Evolutionary conservation across 2,113 vertebrate species (phyloP).

Genomic region (Nymphicus hollandicus): DNA sequence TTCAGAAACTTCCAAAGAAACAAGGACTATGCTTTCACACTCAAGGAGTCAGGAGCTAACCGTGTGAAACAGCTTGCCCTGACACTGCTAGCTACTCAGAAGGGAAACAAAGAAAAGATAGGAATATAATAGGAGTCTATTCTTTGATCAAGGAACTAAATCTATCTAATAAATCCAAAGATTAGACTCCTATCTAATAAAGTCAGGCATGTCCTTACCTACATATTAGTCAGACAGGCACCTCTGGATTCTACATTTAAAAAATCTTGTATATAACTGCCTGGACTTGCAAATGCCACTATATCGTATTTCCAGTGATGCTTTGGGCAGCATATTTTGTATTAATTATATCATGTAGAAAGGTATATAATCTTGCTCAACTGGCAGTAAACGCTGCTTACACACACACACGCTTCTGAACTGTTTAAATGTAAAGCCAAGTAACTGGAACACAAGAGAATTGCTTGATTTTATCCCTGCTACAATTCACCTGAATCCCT

Average conservation of each 20-base stretch:
- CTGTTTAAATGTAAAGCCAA: background rate
- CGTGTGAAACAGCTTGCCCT: background rate
- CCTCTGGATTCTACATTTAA: slow-evolving; percentile 2
- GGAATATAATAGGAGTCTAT: background rate
- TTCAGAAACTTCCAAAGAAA: background rate
- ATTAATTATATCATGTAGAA: background rate
- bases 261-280: slow-evolving; percentile 11
- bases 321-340: background rate
- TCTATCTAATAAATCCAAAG: background rate
- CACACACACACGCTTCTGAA: background rate
- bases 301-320: background rate
- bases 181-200: background rate
- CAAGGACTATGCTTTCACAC: background rate
- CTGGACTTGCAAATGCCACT: slow-evolving; percentile 40
- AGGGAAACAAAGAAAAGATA: background rate
- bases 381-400: background rate
- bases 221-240: slow-evolving; percentile 10
- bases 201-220: background rate
- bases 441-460: background rate
- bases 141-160: background rate
- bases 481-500: background rate
- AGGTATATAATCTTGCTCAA: background rate
- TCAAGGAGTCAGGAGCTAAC: background rate
- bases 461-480: background rate
- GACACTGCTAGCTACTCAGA: background rate